phyloP scores from a whole-genome alignment of 2,797 vertebrate species.

The Rhyacichthys aspro region DNA sequence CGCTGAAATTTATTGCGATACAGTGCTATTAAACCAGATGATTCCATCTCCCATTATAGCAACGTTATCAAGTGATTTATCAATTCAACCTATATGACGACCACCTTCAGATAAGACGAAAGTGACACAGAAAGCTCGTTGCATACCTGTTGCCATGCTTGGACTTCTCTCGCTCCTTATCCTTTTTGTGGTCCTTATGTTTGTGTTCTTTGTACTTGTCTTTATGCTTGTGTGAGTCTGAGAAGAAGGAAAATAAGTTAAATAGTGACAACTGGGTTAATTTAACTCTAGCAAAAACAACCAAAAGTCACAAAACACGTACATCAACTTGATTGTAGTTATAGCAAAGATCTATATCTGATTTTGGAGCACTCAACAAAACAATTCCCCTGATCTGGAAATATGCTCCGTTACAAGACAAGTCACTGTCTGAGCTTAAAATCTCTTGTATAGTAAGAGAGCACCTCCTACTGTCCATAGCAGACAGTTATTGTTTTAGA shows the following conservation, averaged over 20 bases:
- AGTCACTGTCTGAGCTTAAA: slow-evolving; percentile 4
- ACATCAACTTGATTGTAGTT: too few species aligned
- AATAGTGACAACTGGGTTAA: too few species aligned
- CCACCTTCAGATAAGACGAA: neutral
- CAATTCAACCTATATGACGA: neutral
- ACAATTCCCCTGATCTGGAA: neutral
- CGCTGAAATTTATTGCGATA: slow-evolving; percentile 71
- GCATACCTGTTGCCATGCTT: slow-evolving; percentile 95
- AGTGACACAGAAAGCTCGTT: neutral
- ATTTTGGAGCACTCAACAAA: too few species aligned
- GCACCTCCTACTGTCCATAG: slow-evolving; percentile 54
- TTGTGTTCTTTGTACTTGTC: slow-evolving; percentile 97
- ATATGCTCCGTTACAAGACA: neutral
- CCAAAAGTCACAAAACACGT: neutral
- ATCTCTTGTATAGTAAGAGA: slow-evolving; percentile 26
- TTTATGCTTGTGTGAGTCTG: slow-evolving; percentile 97
- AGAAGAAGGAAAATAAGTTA: slow-evolving; percentile 23
- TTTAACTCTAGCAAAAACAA: neutral
- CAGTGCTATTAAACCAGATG: neutral
- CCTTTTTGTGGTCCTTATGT: slow-evolving; percentile 99
- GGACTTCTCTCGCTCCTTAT: slow-evolving; percentile 94
- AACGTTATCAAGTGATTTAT: neutral
- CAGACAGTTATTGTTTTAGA: slow-evolving; percentile 26
- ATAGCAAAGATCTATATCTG: too few species aligned
- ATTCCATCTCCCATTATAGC: neutral